A percentile compares a stretch with the other conserved stretches of the same genome.
Evolutionary conservation across 2,113 vertebrate genomes (phyloP).

Genomic region (Corapipo altera): DNA sequence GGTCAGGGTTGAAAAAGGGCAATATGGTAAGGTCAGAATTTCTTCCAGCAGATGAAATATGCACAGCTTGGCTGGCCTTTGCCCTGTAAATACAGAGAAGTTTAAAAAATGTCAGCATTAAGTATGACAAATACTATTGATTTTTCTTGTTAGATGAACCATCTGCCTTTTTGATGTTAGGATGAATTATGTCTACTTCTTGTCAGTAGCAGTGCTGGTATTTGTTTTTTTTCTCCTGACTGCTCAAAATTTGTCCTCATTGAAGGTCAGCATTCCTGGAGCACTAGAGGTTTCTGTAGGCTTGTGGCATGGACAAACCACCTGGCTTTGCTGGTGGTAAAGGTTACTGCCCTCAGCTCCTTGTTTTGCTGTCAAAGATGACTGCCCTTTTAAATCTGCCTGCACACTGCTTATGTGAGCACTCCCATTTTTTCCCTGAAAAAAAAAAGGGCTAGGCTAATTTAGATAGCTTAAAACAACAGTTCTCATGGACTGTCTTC

Average conservation of each 20-base stretch:
- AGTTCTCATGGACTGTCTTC: background rate
- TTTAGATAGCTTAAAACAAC: background rate
- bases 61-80: conserved; percentile 37
- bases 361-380: conserved; percentile 2
- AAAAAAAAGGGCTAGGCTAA: background rate
- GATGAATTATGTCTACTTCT: conserved; percentile 7
- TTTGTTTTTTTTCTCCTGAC: background rate
- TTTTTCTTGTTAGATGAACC: conserved; percentile 43
- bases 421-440: background rate
- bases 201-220: background rate
- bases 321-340: conserved; percentile 8
- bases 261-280: background rate
- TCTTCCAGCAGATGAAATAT: conserved; percentile 56
- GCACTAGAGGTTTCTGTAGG: background rate
- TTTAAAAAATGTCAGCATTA: conserved; percentile 57
- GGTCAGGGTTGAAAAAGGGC: conserved; percentile 39
- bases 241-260: background rate
- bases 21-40: conserved; percentile 16
- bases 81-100: conserved; percentile 43
- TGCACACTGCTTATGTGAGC: background rate
- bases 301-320: background rate
- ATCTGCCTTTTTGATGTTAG: conserved; percentile 33
- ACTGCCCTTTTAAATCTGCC: background rate
- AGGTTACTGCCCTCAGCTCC: conserved; percentile 29
- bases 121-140: conserved; percentile 54